Percentiles rank a stretch among this genome's conserved stretches.
Conservation (phyloP, 2,888 invertebrate species). For the Drosophila mimetica region DNA sequence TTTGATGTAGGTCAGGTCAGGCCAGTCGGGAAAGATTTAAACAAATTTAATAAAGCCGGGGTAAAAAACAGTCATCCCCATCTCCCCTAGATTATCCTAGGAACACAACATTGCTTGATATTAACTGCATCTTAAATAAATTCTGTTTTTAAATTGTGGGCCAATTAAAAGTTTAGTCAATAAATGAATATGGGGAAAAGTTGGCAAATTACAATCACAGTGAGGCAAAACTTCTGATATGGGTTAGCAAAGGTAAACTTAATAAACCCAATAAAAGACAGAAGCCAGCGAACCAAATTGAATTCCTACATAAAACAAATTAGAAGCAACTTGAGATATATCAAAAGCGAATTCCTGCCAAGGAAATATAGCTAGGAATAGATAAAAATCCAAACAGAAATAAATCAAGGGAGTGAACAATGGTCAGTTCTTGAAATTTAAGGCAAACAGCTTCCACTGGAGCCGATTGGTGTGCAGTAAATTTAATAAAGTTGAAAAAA, state of each 20-base stretch:
- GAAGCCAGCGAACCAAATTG: conserved; percentile 3
- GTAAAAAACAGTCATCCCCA: too few species aligned
- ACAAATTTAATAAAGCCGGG: conserved; percentile 36
- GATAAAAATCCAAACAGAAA: conserved; percentile 32
- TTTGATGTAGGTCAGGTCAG: conserved; percentile 48
- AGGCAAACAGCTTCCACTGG: conserved; percentile 1
- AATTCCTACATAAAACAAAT: conserved; percentile 17
- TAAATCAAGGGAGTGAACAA: conserved; percentile 39
- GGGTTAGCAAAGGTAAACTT: conserved; percentile 1
- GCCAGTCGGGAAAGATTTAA: conserved; percentile 14
- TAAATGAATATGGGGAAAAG: not conserved
- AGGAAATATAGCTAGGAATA: not conserved
- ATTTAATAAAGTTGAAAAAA: conserved; percentile 17
- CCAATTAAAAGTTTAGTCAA: not conserved
- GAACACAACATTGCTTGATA: not conserved
- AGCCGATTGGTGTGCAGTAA: not conserved
- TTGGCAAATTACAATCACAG: not conserved
- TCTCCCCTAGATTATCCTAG: not conserved
- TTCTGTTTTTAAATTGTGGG: not conserved
- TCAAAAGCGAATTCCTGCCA: not conserved
- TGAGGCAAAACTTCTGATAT: not conserved
- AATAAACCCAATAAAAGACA: conserved; percentile 11
- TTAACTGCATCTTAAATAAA: not conserved
- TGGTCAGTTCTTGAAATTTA: conserved; percentile 7
- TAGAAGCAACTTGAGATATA: conserved; percentile 2